These are phyloP conservation scores for Abramis brama DNA, from an alignment of 2,113 vertebrate species.

Conservation along the genomic window DNA sequence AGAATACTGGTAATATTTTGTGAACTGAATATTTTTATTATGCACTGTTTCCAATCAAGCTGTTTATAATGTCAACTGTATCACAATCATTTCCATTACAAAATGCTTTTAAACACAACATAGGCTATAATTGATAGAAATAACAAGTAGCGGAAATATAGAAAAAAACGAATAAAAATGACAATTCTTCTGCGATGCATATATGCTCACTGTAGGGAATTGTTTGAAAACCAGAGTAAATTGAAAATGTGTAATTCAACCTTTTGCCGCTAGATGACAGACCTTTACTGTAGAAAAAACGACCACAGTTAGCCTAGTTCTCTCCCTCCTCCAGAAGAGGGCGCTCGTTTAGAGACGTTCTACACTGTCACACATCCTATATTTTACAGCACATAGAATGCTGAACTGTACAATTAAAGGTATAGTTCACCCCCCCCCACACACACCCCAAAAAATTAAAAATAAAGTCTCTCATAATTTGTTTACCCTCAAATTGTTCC, in stretches of 20 bases:
- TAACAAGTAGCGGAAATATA: background rate
- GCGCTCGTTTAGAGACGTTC: background rate
- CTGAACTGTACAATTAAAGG: background rate
- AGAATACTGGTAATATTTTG: too few relatives aligned
- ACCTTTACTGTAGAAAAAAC: background rate
- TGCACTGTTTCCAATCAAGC: background rate
- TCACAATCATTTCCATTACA: too few relatives aligned
- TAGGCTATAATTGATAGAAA: background rate
- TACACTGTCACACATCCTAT: background rate
- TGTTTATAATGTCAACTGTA: background rate
- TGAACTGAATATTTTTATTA: too few relatives aligned
- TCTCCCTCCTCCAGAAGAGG: background rate
- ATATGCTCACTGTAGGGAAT: background rate
- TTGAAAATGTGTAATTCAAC: background rate
- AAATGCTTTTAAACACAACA: background rate
- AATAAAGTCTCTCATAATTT: too few relatives aligned
- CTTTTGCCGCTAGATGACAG: background rate
- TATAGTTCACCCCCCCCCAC: too few relatives aligned
- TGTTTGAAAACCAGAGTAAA: too few relatives aligned
- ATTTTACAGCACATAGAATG: background rate
- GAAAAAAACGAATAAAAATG: too few relatives aligned
- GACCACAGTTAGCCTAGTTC: too few relatives aligned
- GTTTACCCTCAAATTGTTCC: too few relatives aligned
- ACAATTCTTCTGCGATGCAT: too few relatives aligned
- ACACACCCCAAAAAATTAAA: too few relatives aligned